These are phyloP conservation scores for Peromyscus leucopus DNA, from an alignment of 2,113 vertebrate species.

Conservation along the genomic window DNA sequence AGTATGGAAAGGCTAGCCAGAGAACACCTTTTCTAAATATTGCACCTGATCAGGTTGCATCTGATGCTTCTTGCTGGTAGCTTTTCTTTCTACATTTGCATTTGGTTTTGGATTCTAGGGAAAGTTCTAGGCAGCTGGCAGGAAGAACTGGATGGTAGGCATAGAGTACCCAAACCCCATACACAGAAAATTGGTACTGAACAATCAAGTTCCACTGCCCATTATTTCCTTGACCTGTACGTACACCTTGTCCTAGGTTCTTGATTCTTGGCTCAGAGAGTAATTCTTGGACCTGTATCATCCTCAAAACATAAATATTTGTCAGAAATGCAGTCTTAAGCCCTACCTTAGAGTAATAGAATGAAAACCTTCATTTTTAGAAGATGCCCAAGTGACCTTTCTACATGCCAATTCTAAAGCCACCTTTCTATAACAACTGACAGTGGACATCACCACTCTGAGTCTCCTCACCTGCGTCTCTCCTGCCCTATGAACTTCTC, in stretches of 20 bases:
- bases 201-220: too few relatives aligned
- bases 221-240: background rate
- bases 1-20: background rate
- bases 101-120: background rate
- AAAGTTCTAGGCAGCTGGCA: background rate
- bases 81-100: background rate
- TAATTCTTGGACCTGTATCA: background rate
- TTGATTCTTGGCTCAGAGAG: background rate
- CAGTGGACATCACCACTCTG: background rate
- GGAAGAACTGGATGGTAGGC: background rate
- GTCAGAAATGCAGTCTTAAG: background rate
- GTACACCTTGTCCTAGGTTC: background rate
- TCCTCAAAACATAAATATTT: background rate
- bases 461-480: background rate
- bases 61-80: background rate
- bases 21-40: background rate
- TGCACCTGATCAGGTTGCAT: background rate
- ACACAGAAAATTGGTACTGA: background rate
- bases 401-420: background rate
- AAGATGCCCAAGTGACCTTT: background rate
- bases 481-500: background rate
- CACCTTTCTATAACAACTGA: too few relatives aligned
- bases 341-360: background rate
- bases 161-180: background rate
- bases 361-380: conserved; percentile 28